Evolutionary conservation across 2,797 vertebrate genomes (phyloP).

Genomic region (Atherinosoma microstoma): DNA sequence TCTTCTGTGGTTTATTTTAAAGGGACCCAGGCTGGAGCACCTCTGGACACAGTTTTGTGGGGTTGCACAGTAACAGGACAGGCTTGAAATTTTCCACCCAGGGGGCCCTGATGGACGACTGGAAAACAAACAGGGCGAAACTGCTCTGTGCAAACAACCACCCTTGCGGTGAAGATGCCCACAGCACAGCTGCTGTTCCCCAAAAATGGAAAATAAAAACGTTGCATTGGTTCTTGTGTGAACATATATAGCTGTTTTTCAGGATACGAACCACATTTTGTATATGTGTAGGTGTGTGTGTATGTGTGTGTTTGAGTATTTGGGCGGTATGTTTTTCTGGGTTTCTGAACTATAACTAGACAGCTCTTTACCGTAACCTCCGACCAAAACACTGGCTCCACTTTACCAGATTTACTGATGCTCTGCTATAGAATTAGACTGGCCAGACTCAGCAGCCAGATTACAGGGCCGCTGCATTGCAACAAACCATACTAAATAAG

Average conservation of each 20-base stretch:
- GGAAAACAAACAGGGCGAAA: slow-evolving; percentile 68
- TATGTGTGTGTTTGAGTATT: slow-evolving; percentile 44
- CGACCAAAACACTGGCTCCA: slow-evolving; percentile 55
- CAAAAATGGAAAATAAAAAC: slow-evolving; percentile 53
- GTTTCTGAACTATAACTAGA: slow-evolving; percentile 68
- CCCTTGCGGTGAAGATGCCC: slow-evolving; percentile 67
- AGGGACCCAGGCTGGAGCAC: neutral
- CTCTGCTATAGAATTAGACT: slow-evolving; percentile 13
- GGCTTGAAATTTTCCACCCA: slow-evolving; percentile 33
- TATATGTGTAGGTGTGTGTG: neutral
- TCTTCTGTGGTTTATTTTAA: slow-evolving; percentile 26
- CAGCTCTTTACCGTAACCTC: slow-evolving; percentile 69
- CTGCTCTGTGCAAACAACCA: slow-evolving; percentile 69
- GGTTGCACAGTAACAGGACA: slow-evolving; percentile 29
- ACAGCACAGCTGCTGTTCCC: slow-evolving; percentile 62
- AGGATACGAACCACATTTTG: slow-evolving; percentile 60
- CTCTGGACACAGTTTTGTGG: slow-evolving; percentile 21
- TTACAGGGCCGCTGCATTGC: neutral
- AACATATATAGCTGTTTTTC: slow-evolving; percentile 66
- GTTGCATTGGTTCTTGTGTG: slow-evolving; percentile 49
- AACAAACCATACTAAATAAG: neutral
- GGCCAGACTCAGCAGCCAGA: neutral
- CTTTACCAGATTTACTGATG: slow-evolving; percentile 53
- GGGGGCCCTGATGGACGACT: slow-evolving; percentile 35
- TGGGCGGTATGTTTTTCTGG: slow-evolving; percentile 73